Percentiles rank a stretch among this genome's conserved stretches.
phyloP scores from a whole-genome alignment of 2,113 vertebrate species.

The Tetrao urogallus region DNA sequence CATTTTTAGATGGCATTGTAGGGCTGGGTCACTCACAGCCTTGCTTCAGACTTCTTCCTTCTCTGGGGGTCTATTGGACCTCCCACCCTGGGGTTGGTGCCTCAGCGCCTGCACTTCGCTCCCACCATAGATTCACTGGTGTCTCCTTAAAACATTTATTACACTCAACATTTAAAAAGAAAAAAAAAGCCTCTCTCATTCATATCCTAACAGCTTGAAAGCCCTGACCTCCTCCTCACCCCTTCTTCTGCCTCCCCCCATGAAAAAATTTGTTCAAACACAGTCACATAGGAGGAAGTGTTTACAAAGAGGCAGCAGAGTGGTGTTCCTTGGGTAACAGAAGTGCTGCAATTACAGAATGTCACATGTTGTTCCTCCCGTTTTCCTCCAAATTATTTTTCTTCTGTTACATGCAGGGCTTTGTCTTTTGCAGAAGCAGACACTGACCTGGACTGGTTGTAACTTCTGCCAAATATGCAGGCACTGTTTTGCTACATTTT shows the following conservation, averaged over 20 bases:
- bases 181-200: neutral
- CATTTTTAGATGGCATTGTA: neutral
- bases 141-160: conserved; percentile 20
- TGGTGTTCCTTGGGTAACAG: conserved; percentile 61
- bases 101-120: neutral
- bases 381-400: conserved; percentile 72
- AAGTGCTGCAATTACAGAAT: conserved; percentile 53
- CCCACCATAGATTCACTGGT: neutral
- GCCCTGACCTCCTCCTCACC: conserved; percentile 56
- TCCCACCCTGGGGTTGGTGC: neutral
- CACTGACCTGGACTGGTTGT: conserved; percentile 79
- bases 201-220: conserved; percentile 58
- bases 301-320: conserved; percentile 63
- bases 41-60: neutral
- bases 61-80: neutral
- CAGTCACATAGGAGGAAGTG: conserved; percentile 63
- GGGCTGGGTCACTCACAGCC: neutral
- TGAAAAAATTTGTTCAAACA: conserved; percentile 48
- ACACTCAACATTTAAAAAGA: neutral
- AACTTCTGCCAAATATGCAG: conserved; percentile 81
- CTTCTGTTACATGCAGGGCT: conserved; percentile 55
- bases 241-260: conserved; percentile 5
- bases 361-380: conserved; percentile 71
- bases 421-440: conserved; percentile 72
- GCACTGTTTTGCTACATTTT: conserved; percentile 82